phyloP scores from a whole-genome alignment of 1,140 invertebrate genomes.

The Magallana gigas region DNA sequence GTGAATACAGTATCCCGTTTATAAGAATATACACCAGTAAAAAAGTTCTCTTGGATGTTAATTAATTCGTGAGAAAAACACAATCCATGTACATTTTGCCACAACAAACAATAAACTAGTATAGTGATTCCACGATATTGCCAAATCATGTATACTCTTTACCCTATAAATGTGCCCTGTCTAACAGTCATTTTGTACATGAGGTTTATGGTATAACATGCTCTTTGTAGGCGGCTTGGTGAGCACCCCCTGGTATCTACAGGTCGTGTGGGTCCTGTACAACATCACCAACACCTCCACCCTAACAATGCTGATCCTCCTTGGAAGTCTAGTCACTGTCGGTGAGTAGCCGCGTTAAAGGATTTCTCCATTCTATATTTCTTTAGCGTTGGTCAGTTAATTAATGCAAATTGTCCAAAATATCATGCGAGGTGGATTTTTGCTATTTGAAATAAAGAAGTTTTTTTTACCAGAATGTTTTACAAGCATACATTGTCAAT shows the following conservation, averaged over 20 bases:
- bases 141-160: too few relatives aligned
- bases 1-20: too few relatives aligned
- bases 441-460: background rate
- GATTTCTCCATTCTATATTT: background rate
- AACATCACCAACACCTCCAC: constrained; percentile 37
- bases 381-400: background rate
- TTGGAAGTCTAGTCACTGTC: background rate
- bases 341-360: background rate
- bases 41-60: too few relatives aligned
- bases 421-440: background rate
- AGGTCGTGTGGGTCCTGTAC: constrained; percentile 46
- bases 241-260: constrained; percentile 48
- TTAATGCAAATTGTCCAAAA: background rate
- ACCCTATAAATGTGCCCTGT: background rate
- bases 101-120: too few relatives aligned
- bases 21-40: too few relatives aligned
- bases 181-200: too few relatives aligned
- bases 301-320: constrained; percentile 40
- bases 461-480: background rate
- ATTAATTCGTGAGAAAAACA: too few relatives aligned
- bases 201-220: background rate
- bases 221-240: background rate
- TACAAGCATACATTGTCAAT: background rate
- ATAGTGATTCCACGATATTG: too few relatives aligned
- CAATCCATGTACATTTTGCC: too few relatives aligned